Base-by-base conservation (phyloP, 2,113 vertebrate species). In the Chaetura pelagica region DNA sequence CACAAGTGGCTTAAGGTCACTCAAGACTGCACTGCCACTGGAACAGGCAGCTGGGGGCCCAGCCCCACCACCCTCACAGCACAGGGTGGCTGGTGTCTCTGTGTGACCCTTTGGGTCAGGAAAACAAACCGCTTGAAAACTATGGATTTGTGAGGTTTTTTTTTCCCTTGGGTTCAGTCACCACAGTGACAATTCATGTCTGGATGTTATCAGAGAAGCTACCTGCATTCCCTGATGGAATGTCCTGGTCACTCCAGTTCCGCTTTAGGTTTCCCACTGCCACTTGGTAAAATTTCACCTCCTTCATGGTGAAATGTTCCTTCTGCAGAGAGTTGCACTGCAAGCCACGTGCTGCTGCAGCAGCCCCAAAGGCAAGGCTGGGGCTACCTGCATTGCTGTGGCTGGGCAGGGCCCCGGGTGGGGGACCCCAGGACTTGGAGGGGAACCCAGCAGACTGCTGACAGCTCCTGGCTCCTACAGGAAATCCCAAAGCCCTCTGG, bases 61-160 rank as follows among this genome's bases (percentile, higher is more conserved):
- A 35, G 62, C 54, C 62, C 62, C 62, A 58, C 44, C 44, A 7
- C 24, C 9, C 51, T 34, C 29, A 76, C 3, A 0, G 27, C 22
- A 44, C 13, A 15, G 13, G 32, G 52, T 3, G 5, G n/a, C 63
- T 20, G 17, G 18, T 22, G 18, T n/a, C 52, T 10, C 38, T 18
- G 27, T 1, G 27, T 5, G 6, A 72, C 32, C 6, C 29, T 52
- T 12, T 0, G 0, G 19, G 8, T 4, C 32, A 67, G 59, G 54
- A 30, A 89, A 69, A 6, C 10, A 49, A 77, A 38, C 38, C 24
- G 18, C 81, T 22, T 10, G 0, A 32, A 86, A 62, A 17, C 29
- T 8, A 12, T 0, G 4, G 67, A 30, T n/a, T 51, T 23, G 7
- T n/a, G n/a, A n/a, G 19, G 0, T 5, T 34, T 11, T 48, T 48